Evolutionary conservation across 2,888 invertebrate genomes (phyloP).

Genomic region (Sesia bembeciformis): DNA sequence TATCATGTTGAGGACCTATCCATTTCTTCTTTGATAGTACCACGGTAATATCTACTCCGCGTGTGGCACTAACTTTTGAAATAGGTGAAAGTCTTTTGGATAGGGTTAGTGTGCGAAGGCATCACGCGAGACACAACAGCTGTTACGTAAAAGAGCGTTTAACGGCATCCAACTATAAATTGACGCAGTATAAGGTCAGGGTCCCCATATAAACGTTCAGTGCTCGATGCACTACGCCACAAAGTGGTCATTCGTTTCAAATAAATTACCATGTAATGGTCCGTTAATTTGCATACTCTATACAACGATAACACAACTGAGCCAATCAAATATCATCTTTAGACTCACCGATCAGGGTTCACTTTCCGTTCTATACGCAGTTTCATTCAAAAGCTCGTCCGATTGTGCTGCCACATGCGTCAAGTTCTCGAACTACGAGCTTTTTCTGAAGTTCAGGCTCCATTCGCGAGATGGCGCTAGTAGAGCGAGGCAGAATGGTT

Average conservation of each 20-base stretch:
- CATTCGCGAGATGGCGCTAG: slow-evolving; percentile 60
- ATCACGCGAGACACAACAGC: slow-evolving; percentile 55
- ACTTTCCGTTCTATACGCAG: slow-evolving; percentile 17
- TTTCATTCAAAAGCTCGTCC: slow-evolving; percentile 65
- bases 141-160: slow-evolving; percentile 66
- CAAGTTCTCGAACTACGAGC: slow-evolving; percentile 44
- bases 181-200: slow-evolving; percentile 72
- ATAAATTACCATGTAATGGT: slow-evolving; percentile 75
- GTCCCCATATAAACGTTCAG: slow-evolving; percentile 67
- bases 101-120: slow-evolving; percentile 47
- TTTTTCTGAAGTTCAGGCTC: slow-evolving; percentile 46
- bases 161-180: slow-evolving; percentile 68
- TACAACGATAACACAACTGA: slow-evolving; percentile 26
- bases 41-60: too few species aligned
- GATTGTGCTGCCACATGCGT: slow-evolving; percentile 38
- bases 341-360: slow-evolving; percentile 18
- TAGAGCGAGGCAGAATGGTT: slow-evolving; percentile 22
- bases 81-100: slow-evolving; percentile 54
- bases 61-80: slow-evolving; percentile 3
- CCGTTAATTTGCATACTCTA: slow-evolving; percentile 71
- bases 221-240: slow-evolving; percentile 68
- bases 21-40: too few species aligned
- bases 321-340: slow-evolving; percentile 36
- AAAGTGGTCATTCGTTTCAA: slow-evolving; percentile 75
- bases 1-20: too few species aligned